Evolutionary conservation across 1,140 invertebrate species (phyloP).

Genomic region (Paraescarpia echinospica): DNA sequence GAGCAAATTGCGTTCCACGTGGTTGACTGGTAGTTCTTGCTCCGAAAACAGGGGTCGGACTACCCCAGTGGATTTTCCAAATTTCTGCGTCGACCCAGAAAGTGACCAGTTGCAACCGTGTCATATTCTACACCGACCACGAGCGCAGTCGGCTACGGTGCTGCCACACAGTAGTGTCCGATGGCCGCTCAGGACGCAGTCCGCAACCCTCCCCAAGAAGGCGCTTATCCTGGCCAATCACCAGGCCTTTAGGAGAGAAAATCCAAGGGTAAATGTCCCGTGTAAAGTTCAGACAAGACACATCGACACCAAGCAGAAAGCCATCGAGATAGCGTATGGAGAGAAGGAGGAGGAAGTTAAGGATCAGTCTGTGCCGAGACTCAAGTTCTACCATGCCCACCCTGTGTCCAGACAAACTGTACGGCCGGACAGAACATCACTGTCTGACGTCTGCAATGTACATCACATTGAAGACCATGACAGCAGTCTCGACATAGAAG

Average conservation of each 20-base stretch:
- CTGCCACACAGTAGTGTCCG: neutral
- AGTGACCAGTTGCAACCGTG: neutral
- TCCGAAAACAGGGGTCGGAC: neutral
- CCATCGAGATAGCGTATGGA: neutral
- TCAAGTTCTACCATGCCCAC: neutral
- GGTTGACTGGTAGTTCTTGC: neutral
- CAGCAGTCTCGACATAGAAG: neutral
- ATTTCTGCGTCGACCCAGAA: neutral
- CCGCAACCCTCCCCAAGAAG: neutral
- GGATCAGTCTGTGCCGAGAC: neutral
- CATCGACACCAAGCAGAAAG: neutral
- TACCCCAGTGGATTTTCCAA: neutral
- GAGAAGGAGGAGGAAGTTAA: neutral
- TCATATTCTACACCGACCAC: neutral
- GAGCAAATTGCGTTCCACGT: neutral
- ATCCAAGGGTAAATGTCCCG: neutral
- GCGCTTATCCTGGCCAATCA: neutral
- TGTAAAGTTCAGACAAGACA: slow-evolving; percentile 1
- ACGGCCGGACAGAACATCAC: neutral
- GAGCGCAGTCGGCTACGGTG: neutral
- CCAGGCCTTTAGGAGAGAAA: neutral
- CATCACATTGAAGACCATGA: neutral
- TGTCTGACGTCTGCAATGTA: neutral
- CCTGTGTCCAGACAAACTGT: neutral
- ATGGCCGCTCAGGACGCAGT: neutral